Percentiles rank a stretch among this genome's conserved stretches.
phyloP scores from a whole-genome alignment of 2,888 invertebrate species.

The Acleris cristana region DNA sequence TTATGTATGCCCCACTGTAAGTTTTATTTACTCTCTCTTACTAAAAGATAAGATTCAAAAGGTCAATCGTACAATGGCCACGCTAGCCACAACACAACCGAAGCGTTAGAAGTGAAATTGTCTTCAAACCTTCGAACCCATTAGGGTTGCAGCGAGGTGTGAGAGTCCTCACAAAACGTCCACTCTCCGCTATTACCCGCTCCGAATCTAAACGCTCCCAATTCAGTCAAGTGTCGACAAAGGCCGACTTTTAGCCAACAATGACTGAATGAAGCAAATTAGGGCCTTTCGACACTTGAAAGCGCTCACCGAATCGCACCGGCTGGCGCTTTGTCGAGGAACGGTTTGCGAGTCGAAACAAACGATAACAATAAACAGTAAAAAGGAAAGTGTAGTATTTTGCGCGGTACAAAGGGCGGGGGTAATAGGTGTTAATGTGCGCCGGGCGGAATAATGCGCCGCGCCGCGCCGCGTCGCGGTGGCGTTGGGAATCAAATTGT shows the following conservation, averaged over 20 bases:
- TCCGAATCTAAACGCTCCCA: constrained; percentile 81
- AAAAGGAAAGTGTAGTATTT: constrained; percentile 82
- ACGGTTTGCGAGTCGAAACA: constrained; percentile 81
- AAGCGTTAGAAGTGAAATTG: constrained; percentile 23
- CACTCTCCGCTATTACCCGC: constrained; percentile 77
- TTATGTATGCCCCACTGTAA: no score
- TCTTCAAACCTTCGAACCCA: constrained; percentile 56
- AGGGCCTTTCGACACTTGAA: constrained; percentile 80
- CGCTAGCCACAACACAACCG: constrained; percentile 3
- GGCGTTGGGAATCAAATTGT: constrained; percentile 15
- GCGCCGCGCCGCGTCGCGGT: constrained; percentile 45
- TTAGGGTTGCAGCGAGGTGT: constrained; percentile 63
- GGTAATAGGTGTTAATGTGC: constrained; percentile 81
- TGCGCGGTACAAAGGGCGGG: constrained; percentile 69
- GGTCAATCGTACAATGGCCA: background rate
- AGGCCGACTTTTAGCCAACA: constrained; percentile 81
- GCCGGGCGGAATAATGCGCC: constrained; percentile 64
- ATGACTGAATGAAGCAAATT: constrained; percentile 81
- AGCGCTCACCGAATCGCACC: constrained; percentile 75
- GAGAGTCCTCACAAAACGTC: constrained; percentile 55
- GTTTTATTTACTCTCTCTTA: no score
- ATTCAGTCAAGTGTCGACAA: constrained; percentile 80
- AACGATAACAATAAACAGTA: constrained; percentile 82
- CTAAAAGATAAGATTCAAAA: no score
- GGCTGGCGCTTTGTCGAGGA: constrained; percentile 69